Evolutionary conservation across 35 echinoderm and acorn worm genomes (phyloP), one percentile per base, ranked within the genome.

Genomic region (Ophiothrix spiculata): DNA sequence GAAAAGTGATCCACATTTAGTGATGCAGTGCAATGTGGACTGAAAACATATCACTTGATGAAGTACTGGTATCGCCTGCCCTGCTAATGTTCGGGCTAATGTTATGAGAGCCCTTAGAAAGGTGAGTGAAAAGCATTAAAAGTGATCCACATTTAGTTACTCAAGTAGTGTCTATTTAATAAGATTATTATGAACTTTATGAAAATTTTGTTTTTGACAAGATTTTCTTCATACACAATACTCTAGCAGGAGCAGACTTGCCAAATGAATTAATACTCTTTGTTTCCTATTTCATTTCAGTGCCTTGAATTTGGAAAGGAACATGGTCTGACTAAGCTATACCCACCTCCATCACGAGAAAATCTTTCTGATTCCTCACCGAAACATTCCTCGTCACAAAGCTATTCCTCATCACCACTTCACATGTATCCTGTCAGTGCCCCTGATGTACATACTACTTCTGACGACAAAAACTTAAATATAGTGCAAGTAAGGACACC

Each of bases 11-110:
- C n/a, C n/a, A n/a, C n/a, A n/a, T n/a, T n/a, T n/a, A n/a, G n/a
- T n/a, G n/a, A n/a, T n/a, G n/a, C n/a, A n/a, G n/a, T 87, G 96
- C 81, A 37, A 77, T 94, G 21, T 94, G 96, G 96, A 42, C 86
- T 13, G 92, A 94, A 34, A 86, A 87, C 16, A 83, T 77, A 74
- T 85, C 89, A 34, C 94, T 99, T 77, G 83, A 91, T 79, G 92
- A 99, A 41, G 96, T 99, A 15, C 40, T 99, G 4, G 88, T 99
- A 40, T 99, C 96, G 25, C 96, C 96, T 33, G 96, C 94, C 33
- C 94, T 99, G 82, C 84, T 99, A 17, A 99, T 49, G 86, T 99
- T 8, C 96, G 89, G 1, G 84, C 40, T 32, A 86, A 89, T 56
- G 90, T 99, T 37, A 88, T 86, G 86, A 88, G 83, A 35, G 96